Conservation (phyloP, 2,797 vertebrate genomes). For the Amphiprion clarkii region DNA sequence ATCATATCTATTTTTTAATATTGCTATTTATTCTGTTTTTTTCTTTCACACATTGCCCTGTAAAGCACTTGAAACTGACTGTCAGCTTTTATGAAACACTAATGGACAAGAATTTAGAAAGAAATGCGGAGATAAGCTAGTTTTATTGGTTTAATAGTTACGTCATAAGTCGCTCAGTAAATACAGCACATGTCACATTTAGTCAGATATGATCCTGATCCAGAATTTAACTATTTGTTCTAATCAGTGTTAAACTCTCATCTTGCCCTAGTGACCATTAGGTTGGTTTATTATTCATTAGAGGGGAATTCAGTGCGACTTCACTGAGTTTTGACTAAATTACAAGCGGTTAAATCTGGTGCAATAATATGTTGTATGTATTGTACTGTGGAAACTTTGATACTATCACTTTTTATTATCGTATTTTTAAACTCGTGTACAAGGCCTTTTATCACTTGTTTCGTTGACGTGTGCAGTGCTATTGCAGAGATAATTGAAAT, state of each 20-base stretch:
- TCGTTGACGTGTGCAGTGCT: constrained; percentile 44
- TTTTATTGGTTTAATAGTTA: constrained; percentile 30
- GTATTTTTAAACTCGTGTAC: constrained; percentile 72
- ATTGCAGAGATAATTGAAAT: constrained; percentile 39
- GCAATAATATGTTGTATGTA: constrained; percentile 75
- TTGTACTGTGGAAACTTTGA: constrained; percentile 71
- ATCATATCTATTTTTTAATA: not conserved
- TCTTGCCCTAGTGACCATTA: no score
- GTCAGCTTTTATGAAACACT: constrained; percentile 20
- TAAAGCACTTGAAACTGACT: constrained; percentile 21
- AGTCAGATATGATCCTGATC: constrained; percentile 7
- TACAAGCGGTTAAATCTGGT: constrained; percentile 60
- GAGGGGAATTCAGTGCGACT: not conserved
- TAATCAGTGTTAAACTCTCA: not conserved
- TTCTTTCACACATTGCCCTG: constrained; percentile 14
- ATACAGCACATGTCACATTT: constrained; percentile 6
- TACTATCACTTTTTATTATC: constrained; percentile 72
- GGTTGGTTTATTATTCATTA: not conserved
- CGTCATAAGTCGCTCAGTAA: constrained; percentile 5
- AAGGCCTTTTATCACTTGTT: constrained; percentile 57
- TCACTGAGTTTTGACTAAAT: constrained; percentile 18
- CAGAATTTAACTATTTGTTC: constrained; percentile 1
- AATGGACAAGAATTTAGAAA: not conserved
- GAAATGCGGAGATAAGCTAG: not conserved
- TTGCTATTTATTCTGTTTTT: constrained; percentile 15